A percentile compares a stretch with the other conserved stretches of the same genome.
Evolutionary conservation across 92 coral and sea anemone species (phyloP).

Genomic region (Virgularia gustaviana): DNA sequence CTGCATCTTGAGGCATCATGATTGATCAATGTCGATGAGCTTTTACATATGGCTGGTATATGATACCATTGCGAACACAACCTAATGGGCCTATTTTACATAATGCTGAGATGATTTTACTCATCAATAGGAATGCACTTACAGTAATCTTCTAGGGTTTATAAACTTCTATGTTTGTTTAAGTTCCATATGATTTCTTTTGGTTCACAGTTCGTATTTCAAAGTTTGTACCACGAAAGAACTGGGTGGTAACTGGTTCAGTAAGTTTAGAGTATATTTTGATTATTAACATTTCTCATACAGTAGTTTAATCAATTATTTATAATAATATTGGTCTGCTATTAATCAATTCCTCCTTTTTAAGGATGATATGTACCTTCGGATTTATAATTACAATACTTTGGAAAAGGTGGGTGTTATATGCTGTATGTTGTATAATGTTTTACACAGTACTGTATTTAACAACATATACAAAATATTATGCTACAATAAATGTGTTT

Average conservation of each 20-base stretch:
- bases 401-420: slow-evolving; percentile 67
- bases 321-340: not conserved
- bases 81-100: no score
- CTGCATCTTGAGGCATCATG: no score
- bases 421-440: not conserved
- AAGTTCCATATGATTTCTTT: no score
- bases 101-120: no score
- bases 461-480: not conserved
- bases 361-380: slow-evolving; percentile 95
- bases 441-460: not conserved
- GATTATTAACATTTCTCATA: not conserved
- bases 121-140: no score
- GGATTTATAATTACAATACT: slow-evolving; percentile 93
- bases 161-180: no score
- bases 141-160: no score
- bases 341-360: not conserved
- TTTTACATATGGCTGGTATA: no score
- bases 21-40: no score
- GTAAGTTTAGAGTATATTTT: slow-evolving; percentile 52
- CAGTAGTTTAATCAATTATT: not conserved
- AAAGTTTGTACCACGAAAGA: slow-evolving; percentile 92
- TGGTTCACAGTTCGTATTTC: slow-evolving; percentile 76
- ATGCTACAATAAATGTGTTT: not conserved
- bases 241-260: slow-evolving; percentile 98
- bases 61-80: no score